Evolutionary conservation across 1,140 invertebrate species (phyloP).

Genomic region (Carposina sasakii): DNA sequence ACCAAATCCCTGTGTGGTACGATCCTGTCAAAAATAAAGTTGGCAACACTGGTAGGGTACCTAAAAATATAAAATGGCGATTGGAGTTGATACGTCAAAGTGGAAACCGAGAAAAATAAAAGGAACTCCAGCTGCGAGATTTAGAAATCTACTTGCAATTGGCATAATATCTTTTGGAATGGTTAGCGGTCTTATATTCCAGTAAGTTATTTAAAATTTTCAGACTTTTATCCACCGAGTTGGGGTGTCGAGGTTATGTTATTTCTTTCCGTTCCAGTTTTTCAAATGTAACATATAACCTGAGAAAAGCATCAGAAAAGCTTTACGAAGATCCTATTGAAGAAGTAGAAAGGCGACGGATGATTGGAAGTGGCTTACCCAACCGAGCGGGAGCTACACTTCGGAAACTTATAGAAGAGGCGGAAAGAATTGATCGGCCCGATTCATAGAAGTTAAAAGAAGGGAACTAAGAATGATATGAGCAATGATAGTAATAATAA

Average conservation of each 20-base stretch:
- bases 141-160: conserved; percentile 56
- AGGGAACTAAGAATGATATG: too few relatives aligned
- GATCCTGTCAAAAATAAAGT: too few relatives aligned
- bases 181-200: conserved; percentile 40
- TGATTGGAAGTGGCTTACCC: conserved; percentile 48
- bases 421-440: conserved; percentile 39
- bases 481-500: conserved; percentile 23
- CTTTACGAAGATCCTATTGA: conserved; percentile 55
- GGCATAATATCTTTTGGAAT: conserved; percentile 43
- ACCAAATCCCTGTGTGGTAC: too few relatives aligned
- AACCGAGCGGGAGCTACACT: conserved; percentile 35
- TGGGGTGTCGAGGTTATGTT: conserved; percentile 11
- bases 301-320: conserved; percentile 36
- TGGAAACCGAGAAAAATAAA: conserved; percentile 71
- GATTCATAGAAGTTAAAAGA: conserved; percentile 38
- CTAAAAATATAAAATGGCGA: conserved; percentile 48
- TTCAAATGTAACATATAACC: conserved; percentile 34
- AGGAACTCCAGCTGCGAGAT: conserved; percentile 66
- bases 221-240: too few relatives aligned
- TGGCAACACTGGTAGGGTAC: too few relatives aligned
- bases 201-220: conserved; percentile 54
- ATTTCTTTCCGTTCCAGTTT: conserved; percentile 37
- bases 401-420: conserved; percentile 38
- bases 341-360: conserved; percentile 51
- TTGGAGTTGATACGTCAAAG: conserved; percentile 58